Evolutionary conservation across 1,140 invertebrate species (phyloP), one percentile per base, ranked within the genome.

Genomic region (Coenobita brevimanus): DNA sequence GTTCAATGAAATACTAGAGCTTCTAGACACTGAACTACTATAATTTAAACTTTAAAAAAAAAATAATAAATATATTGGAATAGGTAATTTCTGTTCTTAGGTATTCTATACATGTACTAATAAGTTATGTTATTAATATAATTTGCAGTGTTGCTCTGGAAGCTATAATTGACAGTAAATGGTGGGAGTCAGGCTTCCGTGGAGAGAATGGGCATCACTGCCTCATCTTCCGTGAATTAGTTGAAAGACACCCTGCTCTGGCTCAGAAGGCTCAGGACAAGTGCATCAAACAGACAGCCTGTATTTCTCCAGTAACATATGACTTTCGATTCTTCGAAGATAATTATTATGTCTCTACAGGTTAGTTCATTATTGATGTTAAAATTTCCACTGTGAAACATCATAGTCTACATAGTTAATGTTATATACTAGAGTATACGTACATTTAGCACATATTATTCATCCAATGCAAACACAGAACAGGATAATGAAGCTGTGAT

Each of bases 311-410:
- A 54, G 50, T 60, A 4, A 84, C 46, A 27, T 86, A 86, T 80
- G 75, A 86, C 57, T 86, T 86, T 43, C 78, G 75, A 33, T 67
- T 86, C 38, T 80, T 69, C 36, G 76, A 86, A 46, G 73, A 79
- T 43, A 86, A 86, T 62, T 86, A 86, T 33, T 86, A 86, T 67
- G 50, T 86, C 13, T 27, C n/a, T 13, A 69, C 13, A 15, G n/a
- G 33, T 27, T 21, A 1, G 27, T 27, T 15, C 21, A 33, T 0
- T 33, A 71, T n/a, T n/a, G n/a, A n/a, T n/a, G n/a, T n/a, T n/a
- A n/a, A n/a, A n/a, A n/a, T n/a, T n/a, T n/a, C n/a, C n/a, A n/a
- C n/a, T n/a, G n/a, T n/a, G n/a, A n/a, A n/a, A n/a, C n/a, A n/a
- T n/a, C n/a, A n/a, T n/a, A n/a, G n/a, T n/a, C n/a, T n/a, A n/a